Evolutionary conservation across 1,140 invertebrate species (phyloP), one percentile per base, ranked within the genome.

Genomic region (Orchestia grillus): DNA sequence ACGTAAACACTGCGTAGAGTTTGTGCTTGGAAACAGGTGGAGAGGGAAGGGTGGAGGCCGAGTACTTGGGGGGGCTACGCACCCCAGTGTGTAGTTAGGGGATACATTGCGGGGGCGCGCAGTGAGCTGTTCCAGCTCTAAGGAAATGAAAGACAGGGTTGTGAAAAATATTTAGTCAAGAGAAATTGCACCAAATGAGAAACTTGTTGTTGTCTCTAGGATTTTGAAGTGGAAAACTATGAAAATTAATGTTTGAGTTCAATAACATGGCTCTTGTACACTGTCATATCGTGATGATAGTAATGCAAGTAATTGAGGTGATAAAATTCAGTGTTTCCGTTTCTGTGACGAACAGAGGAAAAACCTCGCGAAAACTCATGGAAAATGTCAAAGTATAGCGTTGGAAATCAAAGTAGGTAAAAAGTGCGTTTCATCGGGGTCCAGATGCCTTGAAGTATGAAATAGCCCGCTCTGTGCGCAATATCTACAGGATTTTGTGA

Each of bases 11-110:
- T 4, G 41, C 88, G 88, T 90, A 90, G n/a, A 28, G 41, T 15
- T 42, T 3, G 88, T 90, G 88, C 88, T 90, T 90, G 88, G 88
- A 90, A 90, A 90, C 88, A 90, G 88, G 88, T 0, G 88, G 88
- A 28, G 28, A 90, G 88, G 88, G 88, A 90, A 11, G 88, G 88
- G 3, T 43, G 88, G 43, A 8, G 88, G 88, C 41, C 43, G 88
- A 90, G 88, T 90, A 90, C 88, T 77, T 90, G 88, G 36, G 88
- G 88, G 88, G 88, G 88, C 88, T 42, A 41, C 41, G 88, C 41
- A 11, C 88, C 15, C 41, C 36, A 36, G 15, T 77, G 28, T 77
- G 62, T 36, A 77, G 62, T 77, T 77, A 77, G 62, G 28, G 62
- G 62, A 77, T 53, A 36, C 15, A 36, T 36, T 77, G 62, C 28